These are phyloP conservation scores for Drosophila mayri DNA, from an alignment of 1,140 invertebrate species.

Conservation along the genomic window DNA sequence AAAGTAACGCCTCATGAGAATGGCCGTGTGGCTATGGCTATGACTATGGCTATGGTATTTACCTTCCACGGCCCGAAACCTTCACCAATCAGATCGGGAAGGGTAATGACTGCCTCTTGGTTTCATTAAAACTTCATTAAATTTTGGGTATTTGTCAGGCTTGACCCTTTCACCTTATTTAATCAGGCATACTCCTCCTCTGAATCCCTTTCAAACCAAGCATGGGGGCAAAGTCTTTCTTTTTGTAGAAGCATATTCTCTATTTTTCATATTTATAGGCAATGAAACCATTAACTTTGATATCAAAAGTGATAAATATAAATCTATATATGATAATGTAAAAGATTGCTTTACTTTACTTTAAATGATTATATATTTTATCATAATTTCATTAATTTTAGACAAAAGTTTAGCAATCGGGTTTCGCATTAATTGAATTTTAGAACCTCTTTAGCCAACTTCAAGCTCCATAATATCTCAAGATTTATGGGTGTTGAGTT, in stretches of 20 bases:
- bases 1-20: constrained; percentile 65
- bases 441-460: not conserved
- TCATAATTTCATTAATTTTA: too few relatives aligned
- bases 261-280: too few relatives aligned
- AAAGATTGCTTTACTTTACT: too few relatives aligned
- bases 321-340: too few relatives aligned
- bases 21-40: constrained; percentile 2
- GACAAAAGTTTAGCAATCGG: too few relatives aligned
- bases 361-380: too few relatives aligned
- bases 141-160: not conserved
- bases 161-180: constrained; percentile 18
- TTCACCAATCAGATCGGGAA: constrained; percentile 37
- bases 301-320: too few relatives aligned
- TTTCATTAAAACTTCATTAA: constrained; percentile 45
- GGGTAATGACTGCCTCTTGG: constrained; percentile 17
- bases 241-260: too few relatives aligned
- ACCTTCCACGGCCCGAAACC: constrained; percentile 8
- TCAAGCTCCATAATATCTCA: not conserved
- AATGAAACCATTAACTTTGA: too few relatives aligned
- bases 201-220: not conserved
- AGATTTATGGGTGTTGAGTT: not conserved
- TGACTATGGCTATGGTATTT: constrained; percentile 1
- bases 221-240: not conserved
- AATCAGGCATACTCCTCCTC: not conserved
- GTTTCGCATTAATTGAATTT: not conserved